Evolutionary conservation across 2,797 vertebrate genomes (phyloP).

Genomic region (Gambelia wislizenii): DNA sequence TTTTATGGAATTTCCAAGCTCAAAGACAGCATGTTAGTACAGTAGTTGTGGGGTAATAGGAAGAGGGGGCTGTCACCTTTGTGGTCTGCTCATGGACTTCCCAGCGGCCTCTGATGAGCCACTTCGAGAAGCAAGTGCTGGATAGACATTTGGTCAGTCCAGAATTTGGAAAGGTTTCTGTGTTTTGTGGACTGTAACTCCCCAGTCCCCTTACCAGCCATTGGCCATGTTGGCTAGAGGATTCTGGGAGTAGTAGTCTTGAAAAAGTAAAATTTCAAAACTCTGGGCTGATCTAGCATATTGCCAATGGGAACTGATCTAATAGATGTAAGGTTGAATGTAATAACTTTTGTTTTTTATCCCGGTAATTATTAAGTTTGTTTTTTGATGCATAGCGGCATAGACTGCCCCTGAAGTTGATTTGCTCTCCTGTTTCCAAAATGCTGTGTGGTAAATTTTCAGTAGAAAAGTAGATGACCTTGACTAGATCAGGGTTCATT

Average conservation of each 20-base stretch:
- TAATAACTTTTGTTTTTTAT: background rate
- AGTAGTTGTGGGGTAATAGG: background rate
- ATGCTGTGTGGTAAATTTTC: constrained; percentile 10
- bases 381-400: background rate
- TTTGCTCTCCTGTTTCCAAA: constrained; percentile 15
- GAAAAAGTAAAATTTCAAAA: no score
- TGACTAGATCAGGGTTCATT: background rate
- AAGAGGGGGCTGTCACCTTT: no score
- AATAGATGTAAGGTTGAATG: background rate
- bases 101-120: background rate
- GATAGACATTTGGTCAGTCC: background rate
- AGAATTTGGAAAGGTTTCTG: no score
- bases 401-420: background rate
- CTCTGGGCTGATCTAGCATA: no score
- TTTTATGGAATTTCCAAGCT: background rate
- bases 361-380: background rate
- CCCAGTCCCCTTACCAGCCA: no score
- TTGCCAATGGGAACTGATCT: background rate
- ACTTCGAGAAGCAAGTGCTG: background rate
- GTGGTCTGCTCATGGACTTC: background rate
- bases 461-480: background rate
- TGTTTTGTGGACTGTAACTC: no score
- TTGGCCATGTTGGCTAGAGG: no score
- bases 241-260: no score
- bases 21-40: background rate